phyloP scores from a whole-genome alignment of 1,140 invertebrate genomes.

The Solenopsis fugax region DNA sequence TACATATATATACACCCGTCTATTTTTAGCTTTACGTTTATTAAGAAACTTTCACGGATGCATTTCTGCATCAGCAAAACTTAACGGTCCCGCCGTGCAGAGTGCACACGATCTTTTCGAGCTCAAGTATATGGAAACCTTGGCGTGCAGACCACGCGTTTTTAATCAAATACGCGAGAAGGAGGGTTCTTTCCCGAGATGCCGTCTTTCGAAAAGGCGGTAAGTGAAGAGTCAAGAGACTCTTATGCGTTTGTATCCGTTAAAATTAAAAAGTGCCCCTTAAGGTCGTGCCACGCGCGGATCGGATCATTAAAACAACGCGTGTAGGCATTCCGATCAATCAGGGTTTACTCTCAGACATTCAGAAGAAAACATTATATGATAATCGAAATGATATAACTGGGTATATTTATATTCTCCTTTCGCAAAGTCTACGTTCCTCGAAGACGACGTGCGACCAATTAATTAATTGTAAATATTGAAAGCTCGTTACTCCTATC shows the following conservation, averaged over 20 bases:
- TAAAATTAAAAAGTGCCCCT: not conserved
- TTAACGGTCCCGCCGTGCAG: not conserved
- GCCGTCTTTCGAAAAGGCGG: conserved; percentile 47
- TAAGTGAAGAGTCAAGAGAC: not conserved
- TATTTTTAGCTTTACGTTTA: conserved; percentile 53
- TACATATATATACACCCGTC: conserved; percentile 18
- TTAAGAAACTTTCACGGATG: conserved; percentile 34
- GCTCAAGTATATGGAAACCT: not conserved
- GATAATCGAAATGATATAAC: conserved; percentile 13
- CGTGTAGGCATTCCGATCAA: not conserved
- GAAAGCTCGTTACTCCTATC: conserved; percentile 9
- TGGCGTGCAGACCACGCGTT: conserved; percentile 32
- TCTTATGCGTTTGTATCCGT: not conserved
- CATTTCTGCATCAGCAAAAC: conserved; percentile 22
- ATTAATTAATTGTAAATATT: conserved; percentile 58
- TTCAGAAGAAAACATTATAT: not conserved
- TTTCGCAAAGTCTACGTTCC: not conserved
- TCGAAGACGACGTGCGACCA: conserved; percentile 40
- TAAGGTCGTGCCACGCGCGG: not conserved
- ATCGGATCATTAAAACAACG: not conserved
- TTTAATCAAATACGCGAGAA: conserved; percentile 16
- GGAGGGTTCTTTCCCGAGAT: not conserved
- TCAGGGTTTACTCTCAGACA: conserved; percentile 25
- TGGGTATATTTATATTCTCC: not conserved
- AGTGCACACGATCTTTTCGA: conserved; percentile 9